Evolutionary conservation across 2,797 vertebrate genomes (phyloP).

Genomic region (Astyanax mexicanus): DNA sequence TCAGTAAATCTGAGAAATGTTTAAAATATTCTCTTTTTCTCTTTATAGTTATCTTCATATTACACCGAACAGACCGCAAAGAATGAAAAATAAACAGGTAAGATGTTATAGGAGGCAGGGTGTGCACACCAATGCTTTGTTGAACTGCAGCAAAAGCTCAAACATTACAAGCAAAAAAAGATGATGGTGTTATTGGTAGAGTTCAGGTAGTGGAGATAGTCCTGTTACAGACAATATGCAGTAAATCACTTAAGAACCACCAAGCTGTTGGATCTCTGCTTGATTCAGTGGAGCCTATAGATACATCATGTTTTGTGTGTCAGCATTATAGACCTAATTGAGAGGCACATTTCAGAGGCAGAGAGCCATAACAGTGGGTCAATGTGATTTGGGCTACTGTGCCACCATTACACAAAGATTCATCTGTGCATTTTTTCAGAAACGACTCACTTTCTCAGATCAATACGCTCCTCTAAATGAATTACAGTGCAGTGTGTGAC

Average conservation of each 20-base stretch:
- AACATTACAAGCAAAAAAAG: too few species aligned
- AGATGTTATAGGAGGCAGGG: slow-evolving; percentile 47
- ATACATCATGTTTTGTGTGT: slow-evolving; percentile 14
- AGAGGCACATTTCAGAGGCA: slow-evolving; percentile 19
- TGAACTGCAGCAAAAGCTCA: not conserved
- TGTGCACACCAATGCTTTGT: not conserved
- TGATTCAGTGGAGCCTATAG: not conserved
- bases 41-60: slow-evolving; percentile 76
- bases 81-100: slow-evolving; percentile 74
- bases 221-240: slow-evolving; percentile 9
- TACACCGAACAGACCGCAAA: slow-evolving; percentile 74
- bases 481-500: slow-evolving; percentile 34
- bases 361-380: slow-evolving; percentile 33
- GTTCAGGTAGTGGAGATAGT: too few species aligned
- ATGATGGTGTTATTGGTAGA: too few species aligned
- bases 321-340: slow-evolving; percentile 16
- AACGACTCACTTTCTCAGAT: slow-evolving; percentile 36
- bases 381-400: slow-evolving; percentile 31
- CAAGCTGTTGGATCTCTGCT: not conserved
- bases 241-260: slow-evolving; percentile 11
- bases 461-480: slow-evolving; percentile 33
- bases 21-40: slow-evolving; percentile 12
- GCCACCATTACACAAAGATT: slow-evolving; percentile 27
- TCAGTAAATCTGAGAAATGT: not conserved
- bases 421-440: slow-evolving; percentile 26